phyloP scores from a whole-genome alignment of 2,797 vertebrate genomes.

The Myotis pilosus region DNA sequence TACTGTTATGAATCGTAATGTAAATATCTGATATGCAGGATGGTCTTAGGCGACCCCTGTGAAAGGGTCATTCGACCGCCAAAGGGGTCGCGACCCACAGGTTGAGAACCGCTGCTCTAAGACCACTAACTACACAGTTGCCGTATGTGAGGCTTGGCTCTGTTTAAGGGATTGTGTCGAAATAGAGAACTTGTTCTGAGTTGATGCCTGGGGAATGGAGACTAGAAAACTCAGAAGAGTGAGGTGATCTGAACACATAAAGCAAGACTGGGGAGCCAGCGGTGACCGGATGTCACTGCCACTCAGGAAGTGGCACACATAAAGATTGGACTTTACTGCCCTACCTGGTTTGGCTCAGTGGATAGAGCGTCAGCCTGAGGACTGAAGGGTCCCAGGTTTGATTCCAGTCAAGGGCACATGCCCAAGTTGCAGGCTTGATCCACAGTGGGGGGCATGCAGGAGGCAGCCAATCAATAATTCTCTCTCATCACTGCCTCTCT shows the following conservation, averaged over 20 bases:
- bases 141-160: background rate
- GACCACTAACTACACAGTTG: background rate
- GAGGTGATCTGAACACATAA: background rate
- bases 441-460: too few relatives aligned
- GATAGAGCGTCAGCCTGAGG: too few relatives aligned
- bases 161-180: background rate
- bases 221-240: background rate
- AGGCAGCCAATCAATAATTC: too few relatives aligned
- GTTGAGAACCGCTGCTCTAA: background rate
- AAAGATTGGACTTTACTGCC: background rate
- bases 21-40: too few relatives aligned
- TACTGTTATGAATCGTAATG: too few relatives aligned
- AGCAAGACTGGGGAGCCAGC: background rate
- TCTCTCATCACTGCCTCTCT: too few relatives aligned
- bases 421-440: too few relatives aligned
- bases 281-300: background rate
- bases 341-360: too few relatives aligned
- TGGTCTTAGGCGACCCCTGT: too few relatives aligned
- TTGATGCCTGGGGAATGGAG: background rate
- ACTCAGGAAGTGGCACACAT: background rate
- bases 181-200: background rate
- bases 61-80: accelerated
- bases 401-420: too few relatives aligned
- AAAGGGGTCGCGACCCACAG: too few relatives aligned
- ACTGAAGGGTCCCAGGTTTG: too few relatives aligned